Evolutionary conservation across 2,888 invertebrate genomes (phyloP).

Genomic region (Taenaris catops): DNA sequence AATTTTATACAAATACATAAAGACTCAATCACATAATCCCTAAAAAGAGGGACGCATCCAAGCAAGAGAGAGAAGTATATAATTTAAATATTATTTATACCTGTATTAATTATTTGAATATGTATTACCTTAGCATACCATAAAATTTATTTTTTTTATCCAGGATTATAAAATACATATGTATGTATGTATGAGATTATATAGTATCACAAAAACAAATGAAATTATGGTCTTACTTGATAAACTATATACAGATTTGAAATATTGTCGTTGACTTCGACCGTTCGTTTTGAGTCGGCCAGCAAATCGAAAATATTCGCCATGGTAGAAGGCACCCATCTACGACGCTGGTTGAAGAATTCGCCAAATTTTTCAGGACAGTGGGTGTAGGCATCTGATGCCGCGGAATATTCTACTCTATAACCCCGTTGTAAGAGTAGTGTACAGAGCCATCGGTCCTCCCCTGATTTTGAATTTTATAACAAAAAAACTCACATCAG

Average conservation of each 20-base stretch:
- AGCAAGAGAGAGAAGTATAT: no score
- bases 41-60: no score
- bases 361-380: conserved; percentile 95
- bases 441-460: conserved; percentile 98
- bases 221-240: conserved; percentile 54
- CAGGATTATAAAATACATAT: no score
- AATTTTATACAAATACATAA: no score
- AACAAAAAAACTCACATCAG: no score
- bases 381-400: conserved; percentile 96
- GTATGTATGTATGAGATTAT: no score
- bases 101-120: no score
- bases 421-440: conserved; percentile 94
- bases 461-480: conserved; percentile 83
- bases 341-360: conserved; percentile 95
- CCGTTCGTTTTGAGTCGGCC: conserved; percentile 87
- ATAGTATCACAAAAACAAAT: no score
- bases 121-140: no score
- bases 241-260: conserved; percentile 89
- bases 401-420: conserved; percentile 96
- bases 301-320: conserved; percentile 96
- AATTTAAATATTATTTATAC: no score
- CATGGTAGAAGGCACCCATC: conserved; percentile 98
- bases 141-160: no score
- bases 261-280: conserved; percentile 93
- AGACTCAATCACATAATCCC: no score